Conservation (phyloP, 1,140 invertebrate genomes). For the Musca domestica region DNA sequence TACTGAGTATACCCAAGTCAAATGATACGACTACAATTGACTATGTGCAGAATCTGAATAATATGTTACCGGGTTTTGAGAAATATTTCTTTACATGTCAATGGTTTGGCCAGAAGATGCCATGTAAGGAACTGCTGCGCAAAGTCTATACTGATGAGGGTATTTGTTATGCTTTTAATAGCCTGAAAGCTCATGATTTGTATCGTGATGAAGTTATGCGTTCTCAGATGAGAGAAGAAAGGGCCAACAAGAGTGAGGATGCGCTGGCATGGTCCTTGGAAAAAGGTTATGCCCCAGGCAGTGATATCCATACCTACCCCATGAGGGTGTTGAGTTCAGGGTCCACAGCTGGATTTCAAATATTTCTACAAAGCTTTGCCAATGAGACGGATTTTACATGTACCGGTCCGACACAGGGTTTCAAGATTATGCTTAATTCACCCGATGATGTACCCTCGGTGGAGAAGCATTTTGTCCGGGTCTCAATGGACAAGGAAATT, state of each 20-base stretch:
- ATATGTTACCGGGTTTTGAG: slow-evolving; percentile 44
- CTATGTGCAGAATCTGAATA: slow-evolving; percentile 37
- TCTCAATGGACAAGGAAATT: slow-evolving; percentile 56
- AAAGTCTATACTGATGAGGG: slow-evolving; percentile 69
- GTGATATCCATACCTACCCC: slow-evolving; percentile 60
- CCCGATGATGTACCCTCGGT: slow-evolving; percentile 62
- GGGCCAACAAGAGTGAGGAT: too few relatives aligned
- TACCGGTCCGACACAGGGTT: slow-evolving; percentile 67
- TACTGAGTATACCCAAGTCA: slow-evolving; percentile 36
- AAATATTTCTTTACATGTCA: slow-evolving; percentile 52
- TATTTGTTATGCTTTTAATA: slow-evolving; percentile 70
- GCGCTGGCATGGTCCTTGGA: slow-evolving; percentile 53
- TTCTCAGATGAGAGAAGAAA: too few relatives aligned
- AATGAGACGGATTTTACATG: slow-evolving; percentile 66
- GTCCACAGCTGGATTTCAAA: slow-evolving; percentile 60
- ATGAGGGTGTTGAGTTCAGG: slow-evolving; percentile 60
- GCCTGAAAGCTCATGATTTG: slow-evolving; percentile 59
- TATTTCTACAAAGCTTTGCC: slow-evolving; percentile 59
- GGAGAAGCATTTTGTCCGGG: slow-evolving; percentile 61
- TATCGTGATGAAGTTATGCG: slow-evolving; percentile 57
- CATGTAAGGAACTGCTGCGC: slow-evolving; percentile 59
- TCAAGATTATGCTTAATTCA: slow-evolving; percentile 62
- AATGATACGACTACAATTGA: slow-evolving; percentile 44
- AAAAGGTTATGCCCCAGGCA: slow-evolving; percentile 57
- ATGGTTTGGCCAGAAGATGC: slow-evolving; percentile 56